Conservation (phyloP, 2,888 invertebrate genomes). For the Sycophila texana region DNA sequence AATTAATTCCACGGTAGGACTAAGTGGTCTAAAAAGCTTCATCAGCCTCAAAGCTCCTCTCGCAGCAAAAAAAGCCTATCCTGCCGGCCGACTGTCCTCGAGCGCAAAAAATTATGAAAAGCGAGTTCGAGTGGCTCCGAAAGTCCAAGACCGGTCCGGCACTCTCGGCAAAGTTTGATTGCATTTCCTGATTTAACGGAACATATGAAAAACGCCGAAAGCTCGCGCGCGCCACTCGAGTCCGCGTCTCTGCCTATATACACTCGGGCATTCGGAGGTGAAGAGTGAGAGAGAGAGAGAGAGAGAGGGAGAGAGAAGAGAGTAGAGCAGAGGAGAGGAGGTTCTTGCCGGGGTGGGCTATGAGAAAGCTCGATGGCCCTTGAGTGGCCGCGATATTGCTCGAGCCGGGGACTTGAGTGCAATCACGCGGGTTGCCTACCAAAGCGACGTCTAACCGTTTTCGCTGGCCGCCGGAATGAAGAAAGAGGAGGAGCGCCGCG, state of each 20-base stretch:
- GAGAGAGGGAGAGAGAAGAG: conserved; percentile 1
- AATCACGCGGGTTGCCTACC: conserved; percentile 66
- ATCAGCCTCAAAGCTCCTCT: conserved; percentile 28
- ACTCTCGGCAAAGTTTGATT: conserved; percentile 52
- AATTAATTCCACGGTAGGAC: not conserved
- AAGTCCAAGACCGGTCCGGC: conserved; percentile 23
- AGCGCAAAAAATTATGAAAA: conserved; percentile 35
- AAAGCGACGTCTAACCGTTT: conserved; percentile 46
- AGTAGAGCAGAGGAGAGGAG: no score
- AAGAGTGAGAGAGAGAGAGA: conserved; percentile 10
- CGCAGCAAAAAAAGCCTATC: conserved; percentile 9
- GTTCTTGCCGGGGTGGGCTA: conserved; percentile 45
- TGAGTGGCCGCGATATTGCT: conserved; percentile 75
- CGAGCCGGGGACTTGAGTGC: conserved; percentile 72
- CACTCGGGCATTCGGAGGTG: conserved; percentile 16
- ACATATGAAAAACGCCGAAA: conserved; percentile 59
- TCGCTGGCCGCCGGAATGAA: conserved; percentile 1
- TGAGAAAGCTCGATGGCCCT: conserved; percentile 71
- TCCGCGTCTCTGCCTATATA: not conserved
- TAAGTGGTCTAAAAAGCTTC: conserved; percentile 15
- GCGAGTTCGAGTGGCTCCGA: conserved; percentile 29
- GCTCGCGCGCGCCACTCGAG: conserved; percentile 38
- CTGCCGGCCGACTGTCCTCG: not conserved
- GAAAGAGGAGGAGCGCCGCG: not conserved
- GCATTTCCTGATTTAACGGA: conserved; percentile 55